Base-by-base conservation (phyloP, 1,140 invertebrate genomes). In the Harpegnathos saltator region DNA sequence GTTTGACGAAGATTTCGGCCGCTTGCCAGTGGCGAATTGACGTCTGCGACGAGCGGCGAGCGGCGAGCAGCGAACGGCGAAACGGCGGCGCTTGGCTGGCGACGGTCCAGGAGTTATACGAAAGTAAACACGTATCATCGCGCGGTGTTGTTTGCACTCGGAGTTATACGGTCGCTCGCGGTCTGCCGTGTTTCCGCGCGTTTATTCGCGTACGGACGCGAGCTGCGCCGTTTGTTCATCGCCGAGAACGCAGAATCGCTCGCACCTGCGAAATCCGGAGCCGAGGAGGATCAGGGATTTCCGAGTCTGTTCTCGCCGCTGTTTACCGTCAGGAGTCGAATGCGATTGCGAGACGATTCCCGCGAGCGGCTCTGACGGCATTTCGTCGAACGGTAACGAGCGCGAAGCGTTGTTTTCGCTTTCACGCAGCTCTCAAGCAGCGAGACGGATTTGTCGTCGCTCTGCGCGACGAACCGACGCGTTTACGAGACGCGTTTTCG, bases 1-100 rank as follows among this genome's bases (percentile, higher is more conserved):
- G 65, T 81, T 83, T 73, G 86, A 87, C 87, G 74, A 75, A 85
- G 82, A 89, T 89, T 89, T 85, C 87, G 86, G 87, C 86, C 48
- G 73, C n/a, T 89, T 89, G 87, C 87, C 87, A 89, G 80, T 80
- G 71, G 61, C 62, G 73, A 85, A 89, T 89, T 89, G 84, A 88
- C 87, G 83, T 71, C 38, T 58, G 11, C 73, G 77, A 72, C 52
- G 72, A 85, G n/a, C n/a, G n/a, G n/a, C n/a, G n/a, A n/a, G n/a
- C n/a, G n/a, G n/a, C n/a, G n/a, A n/a, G n/a, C n/a, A n/a, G n/a
- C n/a, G n/a, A n/a, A n/a, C 29, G 29, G 29, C 29, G 29, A 33
- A 33, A 33, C 29, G 29, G 83, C 85, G 66, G 61, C 56, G 69
- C 54, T 71, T 78, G 83, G 87, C 87, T 80, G 87, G 87, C 87